Evolutionary conservation across 2,113 vertebrate species (phyloP).

Genomic region (Caranx ignobilis): DNA sequence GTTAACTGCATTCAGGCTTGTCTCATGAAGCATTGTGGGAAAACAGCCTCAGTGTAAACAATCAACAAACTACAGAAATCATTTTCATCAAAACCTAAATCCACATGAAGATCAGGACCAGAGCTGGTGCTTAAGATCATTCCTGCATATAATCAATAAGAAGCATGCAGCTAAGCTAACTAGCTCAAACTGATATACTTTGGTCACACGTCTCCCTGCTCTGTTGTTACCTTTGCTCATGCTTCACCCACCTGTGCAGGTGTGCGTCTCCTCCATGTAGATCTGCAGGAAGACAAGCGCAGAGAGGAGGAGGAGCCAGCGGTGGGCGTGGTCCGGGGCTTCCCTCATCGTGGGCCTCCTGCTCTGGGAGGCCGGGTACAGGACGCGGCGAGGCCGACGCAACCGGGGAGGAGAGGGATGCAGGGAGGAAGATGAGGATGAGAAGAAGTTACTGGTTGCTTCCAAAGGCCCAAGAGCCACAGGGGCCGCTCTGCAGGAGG

Average conservation of each 20-base stretch:
- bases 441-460: background rate
- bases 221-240: too few species aligned
- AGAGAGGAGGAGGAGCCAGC: constrained; percentile 79
- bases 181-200: too few species aligned
- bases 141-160: too few species aligned
- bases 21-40: too few species aligned
- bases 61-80: too few species aligned
- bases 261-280: constrained; percentile 76
- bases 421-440: background rate
- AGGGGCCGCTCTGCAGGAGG: constrained; percentile 25
- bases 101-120: too few species aligned
- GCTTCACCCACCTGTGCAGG: constrained; percentile 57
- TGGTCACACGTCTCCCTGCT: too few species aligned
- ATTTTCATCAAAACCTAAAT: too few species aligned
- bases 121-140: too few species aligned
- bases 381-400: constrained; percentile 67
- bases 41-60: too few species aligned
- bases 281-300: constrained; percentile 82
- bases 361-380: constrained; percentile 76
- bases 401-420: constrained; percentile 26
- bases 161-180: too few species aligned
- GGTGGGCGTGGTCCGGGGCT: constrained; percentile 63
- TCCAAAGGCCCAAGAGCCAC: constrained; percentile 36
- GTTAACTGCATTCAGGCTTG: too few species aligned
- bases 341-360: constrained; percentile 58